Evolutionary conservation across 53 echinoderm and acorn worm genomes (phyloP).

Genomic region (Henricia sp.): DNA sequence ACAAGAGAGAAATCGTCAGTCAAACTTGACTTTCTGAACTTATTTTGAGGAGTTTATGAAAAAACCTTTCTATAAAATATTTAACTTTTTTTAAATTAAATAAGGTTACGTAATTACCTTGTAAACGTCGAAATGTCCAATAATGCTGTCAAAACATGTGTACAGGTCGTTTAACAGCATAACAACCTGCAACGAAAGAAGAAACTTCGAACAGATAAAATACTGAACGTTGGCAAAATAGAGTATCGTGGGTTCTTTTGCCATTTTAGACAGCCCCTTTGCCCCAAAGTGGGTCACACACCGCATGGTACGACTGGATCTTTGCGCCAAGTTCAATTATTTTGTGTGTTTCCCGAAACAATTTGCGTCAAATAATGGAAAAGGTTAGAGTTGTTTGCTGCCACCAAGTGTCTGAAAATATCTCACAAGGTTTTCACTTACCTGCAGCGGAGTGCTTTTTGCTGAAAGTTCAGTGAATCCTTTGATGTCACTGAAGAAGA

Average conservation of each 20-base stretch:
- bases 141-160: conserved; percentile 84
- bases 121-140: conserved; percentile 86
- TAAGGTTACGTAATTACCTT: conserved; percentile 66
- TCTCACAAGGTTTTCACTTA: neutral
- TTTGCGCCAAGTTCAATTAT: too few species aligned
- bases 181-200: conserved; percentile 68
- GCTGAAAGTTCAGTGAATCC: conserved; percentile 84
- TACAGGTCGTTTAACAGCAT: conserved; percentile 87
- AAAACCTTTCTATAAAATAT: too few species aligned
- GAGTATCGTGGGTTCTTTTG: neutral
- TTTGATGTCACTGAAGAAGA: conserved; percentile 89
- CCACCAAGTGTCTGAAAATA: neutral
- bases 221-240: neutral
- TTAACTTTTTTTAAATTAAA: too few species aligned
- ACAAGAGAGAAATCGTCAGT: too few species aligned
- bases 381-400: neutral
- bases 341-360: too few species aligned
- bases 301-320: too few species aligned
- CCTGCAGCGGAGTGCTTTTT: conserved; percentile 84
- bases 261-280: neutral
- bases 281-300: neutral
- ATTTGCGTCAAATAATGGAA: neutral
- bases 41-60: too few species aligned
- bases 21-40: too few species aligned
- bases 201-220: neutral